These are phyloP conservation scores for Hippocampus barbouri DNA, from an alignment of 2,113 vertebrate genomes.

Conservation along the genomic window DNA sequence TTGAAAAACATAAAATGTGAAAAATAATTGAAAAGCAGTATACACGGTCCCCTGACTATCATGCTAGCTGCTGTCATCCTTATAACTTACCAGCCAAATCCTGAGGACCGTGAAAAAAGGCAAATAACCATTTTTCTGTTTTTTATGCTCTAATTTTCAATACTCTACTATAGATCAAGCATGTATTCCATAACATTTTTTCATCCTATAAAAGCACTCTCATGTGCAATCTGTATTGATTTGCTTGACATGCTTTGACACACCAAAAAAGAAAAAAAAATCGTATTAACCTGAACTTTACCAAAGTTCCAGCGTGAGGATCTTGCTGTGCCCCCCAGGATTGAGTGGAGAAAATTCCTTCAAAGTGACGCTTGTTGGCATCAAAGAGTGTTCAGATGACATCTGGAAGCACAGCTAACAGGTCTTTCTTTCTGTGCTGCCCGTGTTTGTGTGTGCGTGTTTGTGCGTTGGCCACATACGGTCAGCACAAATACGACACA, in stretches of 20 bases:
- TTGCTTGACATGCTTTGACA: no score
- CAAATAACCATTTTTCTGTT: no score
- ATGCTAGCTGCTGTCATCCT: not conserved
- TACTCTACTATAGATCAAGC: no score
- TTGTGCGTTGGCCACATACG: slow-evolving; percentile 22
- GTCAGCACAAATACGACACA: slow-evolving; percentile 53
- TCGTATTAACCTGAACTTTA: slow-evolving; percentile 28
- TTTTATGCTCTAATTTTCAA: no score
- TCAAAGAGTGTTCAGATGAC: slow-evolving; percentile 52
- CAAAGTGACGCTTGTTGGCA: slow-evolving; percentile 53
- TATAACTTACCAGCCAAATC: no score
- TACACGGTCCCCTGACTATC: not conserved
- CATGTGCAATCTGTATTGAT: no score
- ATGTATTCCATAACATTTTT: no score
- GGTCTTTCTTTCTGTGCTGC: not conserved
- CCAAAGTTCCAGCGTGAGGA: slow-evolving; percentile 16
- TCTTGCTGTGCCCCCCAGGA: slow-evolving; percentile 10
- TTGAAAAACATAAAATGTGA: no score
- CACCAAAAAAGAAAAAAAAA: not conserved
- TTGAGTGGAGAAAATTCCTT: slow-evolving; percentile 38
- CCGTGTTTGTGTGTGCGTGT: slow-evolving; percentile 21
- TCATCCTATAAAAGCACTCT: no score
- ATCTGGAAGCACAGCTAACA: slow-evolving; percentile 42
- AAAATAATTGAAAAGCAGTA: no score
- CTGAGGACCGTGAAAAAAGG: no score